Evolutionary conservation across 2,797 vertebrate species (phyloP).

Genomic region (Anniella stebbinsi): DNA sequence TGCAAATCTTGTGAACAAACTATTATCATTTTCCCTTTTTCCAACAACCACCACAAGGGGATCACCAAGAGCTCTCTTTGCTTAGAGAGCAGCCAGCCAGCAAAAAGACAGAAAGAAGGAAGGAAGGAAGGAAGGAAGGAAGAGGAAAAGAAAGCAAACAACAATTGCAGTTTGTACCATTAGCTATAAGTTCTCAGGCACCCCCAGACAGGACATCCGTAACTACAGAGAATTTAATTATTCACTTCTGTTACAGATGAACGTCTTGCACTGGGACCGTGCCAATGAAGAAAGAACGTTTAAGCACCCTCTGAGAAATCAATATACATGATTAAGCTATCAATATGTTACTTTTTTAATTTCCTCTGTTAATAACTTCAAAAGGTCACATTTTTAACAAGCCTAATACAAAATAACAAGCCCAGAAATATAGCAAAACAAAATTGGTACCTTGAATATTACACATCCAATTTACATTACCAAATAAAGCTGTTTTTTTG

Average conservation of each 20-base stretch:
- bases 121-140: too few relatives aligned
- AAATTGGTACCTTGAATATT: slow-evolving; percentile 10
- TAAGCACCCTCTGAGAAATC: slow-evolving; percentile 21
- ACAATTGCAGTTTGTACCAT: not conserved
- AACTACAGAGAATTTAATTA: not conserved
- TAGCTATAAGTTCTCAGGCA: not conserved
- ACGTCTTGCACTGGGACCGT: not conserved
- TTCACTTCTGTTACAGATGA: slow-evolving; percentile 6
- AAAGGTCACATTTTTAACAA: slow-evolving; percentile 11
- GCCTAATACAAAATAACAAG: not conserved
- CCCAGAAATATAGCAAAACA: not conserved
- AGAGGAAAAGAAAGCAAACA: too few relatives aligned
- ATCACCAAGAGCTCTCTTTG: not conserved
- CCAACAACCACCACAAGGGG: not conserved
- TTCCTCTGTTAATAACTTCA: not conserved
- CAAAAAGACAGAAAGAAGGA: not conserved
- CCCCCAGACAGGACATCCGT: accelerated
- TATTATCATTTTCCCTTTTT: not conserved
- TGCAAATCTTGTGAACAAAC: not conserved
- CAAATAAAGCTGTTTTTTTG: slow-evolving; percentile 13
- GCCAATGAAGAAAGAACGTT: not conserved
- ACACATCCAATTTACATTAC: not conserved
- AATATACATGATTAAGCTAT: slow-evolving; percentile 7
- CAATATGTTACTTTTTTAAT: not conserved
- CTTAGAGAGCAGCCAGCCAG: not conserved